Conservation (phyloP, 2,888 invertebrate species). For the Mythimna albipuncta region DNA sequence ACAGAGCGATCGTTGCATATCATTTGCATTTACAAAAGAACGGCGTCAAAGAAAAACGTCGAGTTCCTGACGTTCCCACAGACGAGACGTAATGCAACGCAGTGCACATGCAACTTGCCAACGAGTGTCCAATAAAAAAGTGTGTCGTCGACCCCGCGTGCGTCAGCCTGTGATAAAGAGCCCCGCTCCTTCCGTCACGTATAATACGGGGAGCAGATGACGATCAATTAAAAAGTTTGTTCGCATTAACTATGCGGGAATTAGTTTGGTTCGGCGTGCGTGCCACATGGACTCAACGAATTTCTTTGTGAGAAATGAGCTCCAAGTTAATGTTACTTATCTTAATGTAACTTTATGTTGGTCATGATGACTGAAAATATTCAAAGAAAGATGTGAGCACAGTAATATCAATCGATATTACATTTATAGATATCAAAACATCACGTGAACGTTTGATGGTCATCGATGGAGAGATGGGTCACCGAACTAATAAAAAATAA, state of each 20-base stretch:
- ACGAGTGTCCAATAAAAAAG: constrained; percentile 83
- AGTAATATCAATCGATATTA: constrained; percentile 39
- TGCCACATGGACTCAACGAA: constrained; percentile 85
- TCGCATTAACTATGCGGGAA: constrained; percentile 87
- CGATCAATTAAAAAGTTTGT: constrained; percentile 89
- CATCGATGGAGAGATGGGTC: constrained; percentile 38
- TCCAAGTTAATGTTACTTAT: constrained; percentile 58
- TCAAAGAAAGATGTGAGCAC: constrained; percentile 28
- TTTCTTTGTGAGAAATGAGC: constrained; percentile 76
- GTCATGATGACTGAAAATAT: constrained; percentile 39
- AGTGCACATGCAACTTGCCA: constrained; percentile 70
- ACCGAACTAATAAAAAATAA: constrained; percentile 60
- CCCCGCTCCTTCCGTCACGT: constrained; percentile 81
- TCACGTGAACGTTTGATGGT: constrained; percentile 21
- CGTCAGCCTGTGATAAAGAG: constrained; percentile 85
- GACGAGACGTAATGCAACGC: constrained; percentile 71
- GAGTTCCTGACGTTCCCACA: constrained; percentile 85
- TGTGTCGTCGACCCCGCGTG: constrained; percentile 87
- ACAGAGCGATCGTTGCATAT: constrained; percentile 68
- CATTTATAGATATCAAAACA: constrained; percentile 30
- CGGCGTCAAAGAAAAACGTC: constrained; percentile 71
- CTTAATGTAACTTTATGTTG: constrained; percentile 48
- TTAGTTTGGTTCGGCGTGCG: constrained; percentile 79
- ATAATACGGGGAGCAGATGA: constrained; percentile 85
- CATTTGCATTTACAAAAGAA: constrained; percentile 74